Base-by-base conservation (phyloP, 2,797 vertebrate genomes). In the Syncerus caffer region DNA sequence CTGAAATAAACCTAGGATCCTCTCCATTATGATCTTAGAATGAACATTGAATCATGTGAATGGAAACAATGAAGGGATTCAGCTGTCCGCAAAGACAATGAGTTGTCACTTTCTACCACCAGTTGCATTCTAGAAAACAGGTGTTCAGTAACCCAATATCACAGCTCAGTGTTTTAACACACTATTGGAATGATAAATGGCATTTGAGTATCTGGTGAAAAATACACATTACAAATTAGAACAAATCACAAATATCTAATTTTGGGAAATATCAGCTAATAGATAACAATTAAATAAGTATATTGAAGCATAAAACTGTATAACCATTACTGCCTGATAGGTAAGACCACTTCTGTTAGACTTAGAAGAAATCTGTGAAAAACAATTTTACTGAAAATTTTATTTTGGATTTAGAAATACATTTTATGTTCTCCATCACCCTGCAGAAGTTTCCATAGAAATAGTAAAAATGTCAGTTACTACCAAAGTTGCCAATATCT, bases 11-110 rank as follows among this genome's bases (percentile, higher is more conserved):
- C 31, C 47, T 76, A 86, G 31, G n/a, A 60, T 76, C 38, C 47
- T 96, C 74, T 84, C 74, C 57, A 12, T 90, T 93, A 53, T 86
- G 15, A 50, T 96, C 96, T 94, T 57, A 97, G 78, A 97, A n/a
- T 86, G 82, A 93, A 88, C 31, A 74, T 3, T 50, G 25, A 62
- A 38, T 74, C 50, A 91, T 91, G 79, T 94, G 58, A 87, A 94
- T 93, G 34, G 80, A 93, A 95, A 96, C 71, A 31, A 76, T 34
- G 25, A 89, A 95, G 21, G 21, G 16, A 50, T 14, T 60, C 71
- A 57, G n/a, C 82, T 53, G 10, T 74, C 47, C 58, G 3, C 74
- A 97, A 62, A 93, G 71, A 93, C 62, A 92, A 96, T 74, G 57
- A 89, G 7, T 55, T 96, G 79, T 82, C 94, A 86, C 47, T 95